Base-by-base conservation (phyloP, 64 coral and sea anemone species). In the Pachyseris speciosa region DNA sequence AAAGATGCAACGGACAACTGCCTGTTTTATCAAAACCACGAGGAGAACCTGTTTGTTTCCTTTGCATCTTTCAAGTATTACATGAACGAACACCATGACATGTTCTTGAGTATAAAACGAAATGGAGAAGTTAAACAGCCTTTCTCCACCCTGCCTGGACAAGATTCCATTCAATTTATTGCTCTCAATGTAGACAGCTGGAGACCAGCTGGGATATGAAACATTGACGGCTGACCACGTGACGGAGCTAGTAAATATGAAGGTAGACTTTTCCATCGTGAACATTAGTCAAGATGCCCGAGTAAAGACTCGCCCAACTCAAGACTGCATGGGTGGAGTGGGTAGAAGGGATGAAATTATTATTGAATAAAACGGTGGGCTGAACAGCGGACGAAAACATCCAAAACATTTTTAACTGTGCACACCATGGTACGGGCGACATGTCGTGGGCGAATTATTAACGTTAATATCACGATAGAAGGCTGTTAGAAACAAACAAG, bases 21-120 rank as follows among this genome's bases (percentile, higher is more conserved):
- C 72, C 84, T 88, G 53, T 94, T 98, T 83, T 94, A 94, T 71
- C 88, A 91, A 84, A 87, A 91, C 67, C 96, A 94, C 32, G 88
- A 98, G 60, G 88, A 98, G 67, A 98, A 98, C 47, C 47, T 79
- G 12, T 98, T 94, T 69, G 69, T 87, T 31, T 98, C 96, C 32
- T 94, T 94, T 44, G 64, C 92, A 8, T 60, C 83, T 15, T 83
- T 84, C 42, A 87, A 84, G 67, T 94, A 88, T 60, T 87, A 88
- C 64, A 87, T 89, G 67, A 98, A 70, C 27, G 45, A 67, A 53
- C 37, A 74, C 15, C 75, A 90, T 30, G 92, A 98, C 38, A 94
- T 98, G 88, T 98, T 94, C 38, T 13, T 98, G 30, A 79, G 96
- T 52, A 72, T 98, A 38, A 98, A 92, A 76, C 37, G 71, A 33